Conservation (phyloP, 2,113 vertebrate genomes). For the Raja brachyura region DNA sequence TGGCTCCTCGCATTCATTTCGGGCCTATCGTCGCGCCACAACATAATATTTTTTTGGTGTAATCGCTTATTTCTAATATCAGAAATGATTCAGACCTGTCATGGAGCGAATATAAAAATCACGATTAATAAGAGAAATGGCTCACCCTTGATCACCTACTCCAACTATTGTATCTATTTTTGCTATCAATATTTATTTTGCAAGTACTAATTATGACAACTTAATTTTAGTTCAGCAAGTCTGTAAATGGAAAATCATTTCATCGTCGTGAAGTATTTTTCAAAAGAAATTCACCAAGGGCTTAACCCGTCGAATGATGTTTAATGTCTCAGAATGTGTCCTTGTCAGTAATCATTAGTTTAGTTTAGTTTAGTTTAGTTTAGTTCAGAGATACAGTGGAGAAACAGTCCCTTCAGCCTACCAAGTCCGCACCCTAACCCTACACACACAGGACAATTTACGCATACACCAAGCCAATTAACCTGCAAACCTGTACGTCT, state of each 20-base stretch:
- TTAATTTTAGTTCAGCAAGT: not conserved
- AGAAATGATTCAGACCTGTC: not conserved
- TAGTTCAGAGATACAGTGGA: too few relatives aligned
- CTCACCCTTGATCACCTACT: not conserved
- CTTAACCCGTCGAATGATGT: not conserved
- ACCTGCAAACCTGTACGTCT: too few relatives aligned
- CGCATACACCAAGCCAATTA: too few relatives aligned
- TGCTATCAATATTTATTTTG: constrained; percentile 5
- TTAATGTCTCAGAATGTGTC: not conserved
- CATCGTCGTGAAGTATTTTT: not conserved
- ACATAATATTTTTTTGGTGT: constrained; percentile 2
- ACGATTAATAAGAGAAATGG: not conserved
- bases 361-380: too few relatives aligned
- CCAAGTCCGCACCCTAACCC: too few relatives aligned
- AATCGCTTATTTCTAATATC: not conserved
- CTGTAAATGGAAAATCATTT: not conserved
- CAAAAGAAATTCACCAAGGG: not conserved
- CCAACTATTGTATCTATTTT: not conserved
- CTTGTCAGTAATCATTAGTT: not conserved
- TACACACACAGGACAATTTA: too few relatives aligned
- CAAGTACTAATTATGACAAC: constrained; percentile 6
- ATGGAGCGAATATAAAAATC: not conserved
- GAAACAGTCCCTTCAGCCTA: too few relatives aligned
- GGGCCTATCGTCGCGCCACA: too few relatives aligned
- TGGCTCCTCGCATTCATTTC: too few relatives aligned